A percentile compares a stretch with the other conserved stretches of the same genome.
Evolutionary conservation across 2,113 vertebrate genomes (phyloP).

Genomic region (Indri indri): DNA sequence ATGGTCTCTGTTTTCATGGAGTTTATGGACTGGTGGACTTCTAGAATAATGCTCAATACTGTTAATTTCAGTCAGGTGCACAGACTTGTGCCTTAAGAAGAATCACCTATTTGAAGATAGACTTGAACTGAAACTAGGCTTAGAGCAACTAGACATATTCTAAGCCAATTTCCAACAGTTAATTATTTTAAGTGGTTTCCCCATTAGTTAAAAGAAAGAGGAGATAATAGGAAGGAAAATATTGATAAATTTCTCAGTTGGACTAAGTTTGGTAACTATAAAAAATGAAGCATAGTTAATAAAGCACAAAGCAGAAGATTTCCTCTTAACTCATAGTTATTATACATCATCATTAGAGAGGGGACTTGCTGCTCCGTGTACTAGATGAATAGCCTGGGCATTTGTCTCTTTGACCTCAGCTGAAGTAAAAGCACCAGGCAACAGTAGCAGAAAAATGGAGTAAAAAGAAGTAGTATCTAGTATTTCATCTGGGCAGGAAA

Average conservation of each 20-base stretch:
- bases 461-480: slow-evolving; percentile 52
- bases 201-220: slow-evolving; percentile 53
- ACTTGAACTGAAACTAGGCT: slow-evolving; percentile 19
- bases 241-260: slow-evolving; percentile 42
- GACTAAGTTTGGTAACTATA: slow-evolving; percentile 50
- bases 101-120: slow-evolving; percentile 9
- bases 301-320: slow-evolving; percentile 60
- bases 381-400: slow-evolving; percentile 47
- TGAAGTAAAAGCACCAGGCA: slow-evolving; percentile 42
- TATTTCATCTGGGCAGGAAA: slow-evolving; percentile 59
- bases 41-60: neutral
- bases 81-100: neutral
- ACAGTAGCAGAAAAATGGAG: slow-evolving; percentile 37
- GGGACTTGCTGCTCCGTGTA: slow-evolving; percentile 44
- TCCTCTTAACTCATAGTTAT: slow-evolving; percentile 59
- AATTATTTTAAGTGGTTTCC: slow-evolving; percentile 49
- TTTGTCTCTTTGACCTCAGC: slow-evolving; percentile 46
- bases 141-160: slow-evolving; percentile 12
- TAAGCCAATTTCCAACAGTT: slow-evolving; percentile 35
- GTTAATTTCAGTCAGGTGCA: neutral
- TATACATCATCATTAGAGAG: slow-evolving; percentile 62
- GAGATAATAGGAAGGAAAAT: slow-evolving; percentile 42
- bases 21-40: neutral
- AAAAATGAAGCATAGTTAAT: slow-evolving; percentile 38
- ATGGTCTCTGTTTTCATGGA: neutral